These are phyloP conservation scores for Drosophila picticornis DNA, from an alignment of 2,888 invertebrate genomes.

Conservation along the genomic window DNA sequence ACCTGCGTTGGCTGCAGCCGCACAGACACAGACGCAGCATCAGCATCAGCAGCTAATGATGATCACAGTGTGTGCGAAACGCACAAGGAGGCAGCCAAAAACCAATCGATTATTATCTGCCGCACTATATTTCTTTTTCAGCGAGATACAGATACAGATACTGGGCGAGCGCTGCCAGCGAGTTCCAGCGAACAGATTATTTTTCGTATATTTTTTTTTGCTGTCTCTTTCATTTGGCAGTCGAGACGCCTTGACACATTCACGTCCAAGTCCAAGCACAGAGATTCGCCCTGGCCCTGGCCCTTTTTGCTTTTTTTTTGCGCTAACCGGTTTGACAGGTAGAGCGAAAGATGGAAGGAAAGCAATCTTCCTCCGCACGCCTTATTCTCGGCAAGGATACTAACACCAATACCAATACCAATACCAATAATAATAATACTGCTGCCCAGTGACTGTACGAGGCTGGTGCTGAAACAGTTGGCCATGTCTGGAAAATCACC, in stretches of 20 bases:
- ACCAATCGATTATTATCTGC: slow-evolving; percentile 82
- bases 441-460: slow-evolving; percentile 70
- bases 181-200: slow-evolving; percentile 83
- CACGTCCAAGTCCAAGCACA: slow-evolving; percentile 43
- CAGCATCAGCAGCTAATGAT: slow-evolving; percentile 62
- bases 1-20: slow-evolving; percentile 27
- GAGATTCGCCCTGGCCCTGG: slow-evolving; percentile 57
- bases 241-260: slow-evolving; percentile 71
- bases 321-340: slow-evolving; percentile 79
- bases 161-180: neutral
- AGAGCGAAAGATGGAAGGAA: slow-evolving; percentile 29
- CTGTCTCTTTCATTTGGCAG: slow-evolving; percentile 32
- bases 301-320: slow-evolving; percentile 51
- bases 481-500: slow-evolving; percentile 46
- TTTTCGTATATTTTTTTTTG: slow-evolving; percentile 40
- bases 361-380: slow-evolving; percentile 62
- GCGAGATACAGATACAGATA: slow-evolving; percentile 23
- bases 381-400: slow-evolving; percentile 69
- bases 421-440: slow-evolving; percentile 20
- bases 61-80: slow-evolving; percentile 77
- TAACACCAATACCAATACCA: slow-evolving; percentile 39
- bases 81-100: slow-evolving; percentile 76
- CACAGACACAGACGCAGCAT: slow-evolving; percentile 1
- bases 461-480: slow-evolving; percentile 3
- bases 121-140: slow-evolving; percentile 45